Evolutionary conservation across 2,888 invertebrate species (phyloP).

Genomic region (Brenthis hecate): DNA sequence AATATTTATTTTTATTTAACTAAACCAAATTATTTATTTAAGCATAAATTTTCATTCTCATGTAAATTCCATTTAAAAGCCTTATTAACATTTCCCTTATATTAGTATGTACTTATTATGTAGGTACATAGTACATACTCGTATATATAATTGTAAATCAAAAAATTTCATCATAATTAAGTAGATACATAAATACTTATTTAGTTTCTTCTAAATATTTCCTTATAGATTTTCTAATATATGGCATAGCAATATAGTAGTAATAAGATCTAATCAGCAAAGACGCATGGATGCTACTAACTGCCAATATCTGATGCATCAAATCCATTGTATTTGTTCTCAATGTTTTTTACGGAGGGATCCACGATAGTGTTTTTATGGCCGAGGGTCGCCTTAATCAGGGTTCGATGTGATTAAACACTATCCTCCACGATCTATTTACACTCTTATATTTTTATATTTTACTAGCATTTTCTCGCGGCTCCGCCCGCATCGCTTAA

Average conservation of each 20-base stretch:
- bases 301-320: constrained; percentile 80
- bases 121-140: no score
- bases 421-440: constrained; percentile 34
- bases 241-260: constrained; percentile 38
- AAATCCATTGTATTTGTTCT: constrained; percentile 77
- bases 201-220: neutral
- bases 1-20: no score
- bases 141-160: no score
- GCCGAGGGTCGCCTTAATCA: constrained; percentile 75
- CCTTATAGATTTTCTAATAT: constrained; percentile 2
- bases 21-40: no score
- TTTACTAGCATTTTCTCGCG: neutral
- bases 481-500: no score
- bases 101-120: no score
- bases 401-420: constrained; percentile 78
- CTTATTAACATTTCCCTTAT: no score
- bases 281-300: constrained; percentile 73
- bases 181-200: no score
- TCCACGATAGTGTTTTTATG: constrained; percentile 81
- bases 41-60: no score
- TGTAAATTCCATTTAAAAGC: no score
- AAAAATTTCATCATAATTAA: no score
- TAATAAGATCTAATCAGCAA: constrained; percentile 64
- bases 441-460: constrained; percentile 3
- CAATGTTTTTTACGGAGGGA: constrained; percentile 80